Percentiles rank a stretch among this genome's conserved stretches.
Conservation (phyloP, 2,113 vertebrate genomes). For the Columba janthina region DNA sequence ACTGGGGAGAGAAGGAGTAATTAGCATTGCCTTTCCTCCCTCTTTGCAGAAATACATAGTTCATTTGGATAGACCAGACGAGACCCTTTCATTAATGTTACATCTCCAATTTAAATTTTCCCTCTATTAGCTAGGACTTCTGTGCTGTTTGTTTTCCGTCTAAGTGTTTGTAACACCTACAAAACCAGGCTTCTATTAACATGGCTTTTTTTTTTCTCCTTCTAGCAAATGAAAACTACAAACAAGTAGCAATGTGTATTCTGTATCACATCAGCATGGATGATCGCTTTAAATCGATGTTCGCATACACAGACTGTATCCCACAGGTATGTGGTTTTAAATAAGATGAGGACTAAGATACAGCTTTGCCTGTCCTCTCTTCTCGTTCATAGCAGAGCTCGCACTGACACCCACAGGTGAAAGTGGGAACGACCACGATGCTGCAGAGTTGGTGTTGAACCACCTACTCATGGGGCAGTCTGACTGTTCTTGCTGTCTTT, state of each 20-base stretch:
- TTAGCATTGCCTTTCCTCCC: neutral
- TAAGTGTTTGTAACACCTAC: neutral
- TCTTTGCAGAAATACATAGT: neutral
- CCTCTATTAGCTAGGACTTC: neutral
- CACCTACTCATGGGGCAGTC: neutral
- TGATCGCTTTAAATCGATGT: slow-evolving; percentile 92
- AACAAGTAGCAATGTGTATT: slow-evolving; percentile 90
- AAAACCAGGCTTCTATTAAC: neutral
- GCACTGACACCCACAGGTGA: slow-evolving; percentile 32
- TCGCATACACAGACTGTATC: slow-evolving; percentile 92
- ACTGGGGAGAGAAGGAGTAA: neutral
- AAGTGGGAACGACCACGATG: neutral
- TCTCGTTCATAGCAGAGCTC: slow-evolving; percentile 30
- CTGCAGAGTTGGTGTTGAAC: neutral
- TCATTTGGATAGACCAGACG: neutral
- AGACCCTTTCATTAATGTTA: neutral
- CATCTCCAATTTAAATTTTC: neutral
- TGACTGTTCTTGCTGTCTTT: neutral
- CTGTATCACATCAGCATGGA: slow-evolving; percentile 96
- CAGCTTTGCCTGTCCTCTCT: accelerated
- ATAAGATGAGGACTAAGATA: neutral
- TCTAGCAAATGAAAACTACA: slow-evolving; percentile 92
- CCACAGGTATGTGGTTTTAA: slow-evolving; percentile 83
- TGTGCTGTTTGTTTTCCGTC: neutral
- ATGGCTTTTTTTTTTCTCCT: neutral